Conservation (phyloP, 2,113 vertebrate species). For the Pipra filicauda region DNA sequence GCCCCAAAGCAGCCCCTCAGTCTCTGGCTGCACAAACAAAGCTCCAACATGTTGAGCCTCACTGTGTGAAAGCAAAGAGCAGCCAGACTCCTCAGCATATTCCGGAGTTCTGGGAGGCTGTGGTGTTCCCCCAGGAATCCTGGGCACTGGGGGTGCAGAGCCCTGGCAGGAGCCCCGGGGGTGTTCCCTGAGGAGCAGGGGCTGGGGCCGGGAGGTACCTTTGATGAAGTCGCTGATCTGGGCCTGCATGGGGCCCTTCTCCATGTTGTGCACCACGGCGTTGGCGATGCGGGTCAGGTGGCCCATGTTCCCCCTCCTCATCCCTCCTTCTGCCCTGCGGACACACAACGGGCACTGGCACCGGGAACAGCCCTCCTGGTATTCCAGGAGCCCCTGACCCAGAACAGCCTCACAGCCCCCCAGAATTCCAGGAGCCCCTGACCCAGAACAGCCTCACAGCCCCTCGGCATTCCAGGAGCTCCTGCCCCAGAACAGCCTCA, state of each 20-base stretch:
- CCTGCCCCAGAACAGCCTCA: no score
- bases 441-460: neutral
- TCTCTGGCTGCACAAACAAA: neutral
- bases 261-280: slow-evolving; percentile 90
- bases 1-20: neutral
- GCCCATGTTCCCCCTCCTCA: slow-evolving; percentile 94
- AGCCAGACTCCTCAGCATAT: neutral
- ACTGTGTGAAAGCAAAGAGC: neutral
- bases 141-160: neutral
- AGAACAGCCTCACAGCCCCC: no score
- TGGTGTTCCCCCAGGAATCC: neutral
- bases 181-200: neutral
- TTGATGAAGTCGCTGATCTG: slow-evolving; percentile 87
- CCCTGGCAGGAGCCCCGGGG: no score
- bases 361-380: neutral
- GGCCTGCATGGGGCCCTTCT: slow-evolving; percentile 87
- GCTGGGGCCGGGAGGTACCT: slow-evolving; percentile 74
- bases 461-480: no score
- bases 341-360: neutral
- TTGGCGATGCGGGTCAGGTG: slow-evolving; percentile 96
- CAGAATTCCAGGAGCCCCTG: no score
- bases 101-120: neutral
- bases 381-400: no score
- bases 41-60: neutral
- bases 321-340: slow-evolving; percentile 86